These are phyloP conservation scores for Kuschelorhynchus macadamiae DNA, from an alignment of 2,888 invertebrate genomes.

Conservation along the genomic window DNA sequence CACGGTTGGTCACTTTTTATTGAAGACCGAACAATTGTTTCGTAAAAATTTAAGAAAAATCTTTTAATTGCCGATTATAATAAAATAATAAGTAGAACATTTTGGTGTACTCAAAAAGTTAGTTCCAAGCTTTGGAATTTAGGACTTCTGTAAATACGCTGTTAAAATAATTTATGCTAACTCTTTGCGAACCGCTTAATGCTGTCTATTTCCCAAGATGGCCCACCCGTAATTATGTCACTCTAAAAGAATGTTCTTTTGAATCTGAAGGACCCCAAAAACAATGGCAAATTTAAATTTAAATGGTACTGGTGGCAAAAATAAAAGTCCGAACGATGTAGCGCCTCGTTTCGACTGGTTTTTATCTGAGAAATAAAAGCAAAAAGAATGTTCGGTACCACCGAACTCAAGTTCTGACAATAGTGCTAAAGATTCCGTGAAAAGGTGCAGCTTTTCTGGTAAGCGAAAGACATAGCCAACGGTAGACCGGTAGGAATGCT, in stretches of 20 bases:
- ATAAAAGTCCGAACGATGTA: slow-evolving; percentile 3
- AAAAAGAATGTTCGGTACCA: not conserved
- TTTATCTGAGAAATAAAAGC: slow-evolving; percentile 4
- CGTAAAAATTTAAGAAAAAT: too few relatives aligned
- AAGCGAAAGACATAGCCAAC: slow-evolving; percentile 1
- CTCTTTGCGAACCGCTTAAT: too few relatives aligned
- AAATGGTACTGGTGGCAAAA: slow-evolving; percentile 15
- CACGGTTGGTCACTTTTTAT: too few relatives aligned
- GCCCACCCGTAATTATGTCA: slow-evolving; percentile 13
- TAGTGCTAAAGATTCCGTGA: slow-evolving; percentile 22
- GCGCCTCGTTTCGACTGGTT: slow-evolving; percentile 19
- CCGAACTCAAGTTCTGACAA: slow-evolving; percentile 22
- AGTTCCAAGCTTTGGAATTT: too few relatives aligned
- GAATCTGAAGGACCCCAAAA: slow-evolving; percentile 1
- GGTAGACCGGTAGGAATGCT: too few relatives aligned
- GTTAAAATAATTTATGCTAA: too few relatives aligned
- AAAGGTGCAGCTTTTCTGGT: slow-evolving; percentile 17
- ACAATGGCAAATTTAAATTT: slow-evolving; percentile 23
- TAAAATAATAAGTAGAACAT: too few relatives aligned
- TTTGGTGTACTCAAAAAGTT: too few relatives aligned
- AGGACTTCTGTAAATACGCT: too few relatives aligned
- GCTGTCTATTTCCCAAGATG: not conserved
- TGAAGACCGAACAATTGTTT: too few relatives aligned
- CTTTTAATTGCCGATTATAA: too few relatives aligned
- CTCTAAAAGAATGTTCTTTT: slow-evolving; percentile 8